Evolutionary conservation across 2,888 invertebrate genomes (phyloP).

Genomic region (Cantharis nigra): DNA sequence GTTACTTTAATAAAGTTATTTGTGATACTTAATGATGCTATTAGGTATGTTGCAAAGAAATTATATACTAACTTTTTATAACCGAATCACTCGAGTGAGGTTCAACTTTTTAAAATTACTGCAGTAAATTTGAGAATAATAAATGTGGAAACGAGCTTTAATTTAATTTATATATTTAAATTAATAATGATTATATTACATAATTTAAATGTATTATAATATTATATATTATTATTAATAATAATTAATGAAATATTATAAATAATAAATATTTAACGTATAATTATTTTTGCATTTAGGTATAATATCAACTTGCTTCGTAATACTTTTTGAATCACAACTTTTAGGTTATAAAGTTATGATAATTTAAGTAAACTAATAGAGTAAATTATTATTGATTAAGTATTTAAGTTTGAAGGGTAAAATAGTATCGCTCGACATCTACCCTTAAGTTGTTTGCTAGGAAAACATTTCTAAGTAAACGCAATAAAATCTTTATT

Average conservation of each 20-base stretch:
- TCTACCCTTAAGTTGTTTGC: conserved; percentile 18
- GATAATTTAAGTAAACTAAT: background rate
- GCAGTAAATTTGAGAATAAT: background rate
- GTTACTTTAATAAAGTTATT: conserved; percentile 24
- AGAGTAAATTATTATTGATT: background rate
- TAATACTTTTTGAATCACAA: background rate
- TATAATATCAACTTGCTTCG: no score
- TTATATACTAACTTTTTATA: background rate
- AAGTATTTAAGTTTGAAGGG: background rate
- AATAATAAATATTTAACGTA: background rate
- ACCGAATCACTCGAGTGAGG: background rate
- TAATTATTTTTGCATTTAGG: background rate
- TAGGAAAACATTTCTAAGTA: conserved; percentile 26
- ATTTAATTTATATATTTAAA: background rate
- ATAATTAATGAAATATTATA: background rate
- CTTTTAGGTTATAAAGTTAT: background rate
- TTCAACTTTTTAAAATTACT: background rate
- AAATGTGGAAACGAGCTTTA: background rate
- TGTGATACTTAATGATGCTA: conserved; percentile 5
- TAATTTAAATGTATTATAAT: background rate
- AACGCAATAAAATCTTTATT: conserved; percentile 28
- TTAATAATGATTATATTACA: background rate
- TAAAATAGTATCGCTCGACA: conserved; percentile 1
- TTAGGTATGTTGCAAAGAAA: background rate
- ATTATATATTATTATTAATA: background rate